phyloP scores from a whole-genome alignment of 2,888 invertebrate genomes.

The Villa cingulata region DNA sequence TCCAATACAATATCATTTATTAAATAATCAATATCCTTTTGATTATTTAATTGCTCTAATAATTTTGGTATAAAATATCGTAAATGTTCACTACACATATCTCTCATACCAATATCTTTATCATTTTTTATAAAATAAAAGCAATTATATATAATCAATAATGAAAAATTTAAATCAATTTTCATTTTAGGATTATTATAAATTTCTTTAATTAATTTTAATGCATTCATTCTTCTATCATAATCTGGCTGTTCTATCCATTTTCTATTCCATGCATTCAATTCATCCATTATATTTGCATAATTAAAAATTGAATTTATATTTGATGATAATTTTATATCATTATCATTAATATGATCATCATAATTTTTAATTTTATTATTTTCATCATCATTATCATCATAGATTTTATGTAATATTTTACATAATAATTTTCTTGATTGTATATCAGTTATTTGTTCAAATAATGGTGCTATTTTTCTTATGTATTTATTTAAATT shows the following conservation, averaged over 20 bases:
- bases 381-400: constrained; percentile 20
- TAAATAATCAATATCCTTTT: constrained; percentile 48
- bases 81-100: constrained; percentile 61
- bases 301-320: no score
- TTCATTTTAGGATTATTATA: constrained; percentile 41
- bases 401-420: constrained; percentile 46
- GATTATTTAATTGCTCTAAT: constrained; percentile 41
- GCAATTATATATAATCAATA: constrained; percentile 64
- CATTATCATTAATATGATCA: constrained; percentile 27
- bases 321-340: no score
- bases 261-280: constrained; percentile 77
- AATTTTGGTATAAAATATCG: constrained; percentile 53
- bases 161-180: constrained; percentile 43
- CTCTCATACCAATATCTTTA: constrained; percentile 70
- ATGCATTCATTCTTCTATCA: constrained; percentile 63
- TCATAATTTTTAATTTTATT: constrained; percentile 17
- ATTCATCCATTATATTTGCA: constrained; percentile 44
- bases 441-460: constrained; percentile 47
- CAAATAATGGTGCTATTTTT: constrained; percentile 57
- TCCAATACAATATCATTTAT: constrained; percentile 60
- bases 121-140: constrained; percentile 63
- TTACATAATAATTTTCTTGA: constrained; percentile 56
- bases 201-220: constrained; percentile 49
- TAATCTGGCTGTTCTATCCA: constrained; percentile 94
- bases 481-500: constrained; percentile 53